A percentile compares a stretch with the other conserved stretches of the same genome.
phyloP scores from a whole-genome alignment of 1,140 invertebrate genomes.

The Drosophila pseudoobscura region DNA sequence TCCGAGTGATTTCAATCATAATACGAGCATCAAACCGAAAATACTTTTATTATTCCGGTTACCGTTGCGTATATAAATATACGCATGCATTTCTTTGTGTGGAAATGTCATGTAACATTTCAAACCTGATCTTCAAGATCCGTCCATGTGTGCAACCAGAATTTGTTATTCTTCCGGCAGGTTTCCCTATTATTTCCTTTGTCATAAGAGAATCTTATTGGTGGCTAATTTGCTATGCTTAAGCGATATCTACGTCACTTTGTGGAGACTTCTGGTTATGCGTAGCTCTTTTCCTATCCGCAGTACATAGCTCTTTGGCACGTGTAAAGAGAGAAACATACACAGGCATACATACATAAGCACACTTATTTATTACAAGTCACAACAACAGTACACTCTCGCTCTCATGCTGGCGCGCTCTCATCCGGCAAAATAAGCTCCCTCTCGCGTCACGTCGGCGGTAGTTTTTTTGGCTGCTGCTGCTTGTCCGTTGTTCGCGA shows the following conservation, averaged over 20 bases:
- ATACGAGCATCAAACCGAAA: no score
- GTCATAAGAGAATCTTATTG: constrained; percentile 20
- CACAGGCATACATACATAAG: neutral
- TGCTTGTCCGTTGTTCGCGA: constrained; percentile 40
- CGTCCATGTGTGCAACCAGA: constrained; percentile 18
- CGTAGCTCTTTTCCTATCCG: neutral
- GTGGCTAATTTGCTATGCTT: neutral
- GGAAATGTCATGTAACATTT: neutral
- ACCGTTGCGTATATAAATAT: no score
- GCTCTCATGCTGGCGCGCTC: constrained; percentile 16
- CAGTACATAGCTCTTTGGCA: constrained; percentile 25
- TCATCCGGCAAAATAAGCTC: constrained; percentile 6
- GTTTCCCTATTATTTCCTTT: constrained; percentile 14
- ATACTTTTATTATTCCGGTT: no score
- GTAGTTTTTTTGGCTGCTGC: constrained; percentile 61
- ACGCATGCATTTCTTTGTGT: no score
- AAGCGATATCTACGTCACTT: neutral
- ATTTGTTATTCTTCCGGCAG: constrained; percentile 30
- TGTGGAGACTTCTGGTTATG: neutral
- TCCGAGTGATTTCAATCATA: no score
- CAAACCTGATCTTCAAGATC: constrained; percentile 30
- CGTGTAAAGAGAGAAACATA: constrained; percentile 28
- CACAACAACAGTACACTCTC: constrained; percentile 23
- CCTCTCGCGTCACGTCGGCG: constrained; percentile 25
- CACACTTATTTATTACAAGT: constrained; percentile 47